Conservation (phyloP, 2,888 invertebrate species). For the Melanotus villosus region DNA sequence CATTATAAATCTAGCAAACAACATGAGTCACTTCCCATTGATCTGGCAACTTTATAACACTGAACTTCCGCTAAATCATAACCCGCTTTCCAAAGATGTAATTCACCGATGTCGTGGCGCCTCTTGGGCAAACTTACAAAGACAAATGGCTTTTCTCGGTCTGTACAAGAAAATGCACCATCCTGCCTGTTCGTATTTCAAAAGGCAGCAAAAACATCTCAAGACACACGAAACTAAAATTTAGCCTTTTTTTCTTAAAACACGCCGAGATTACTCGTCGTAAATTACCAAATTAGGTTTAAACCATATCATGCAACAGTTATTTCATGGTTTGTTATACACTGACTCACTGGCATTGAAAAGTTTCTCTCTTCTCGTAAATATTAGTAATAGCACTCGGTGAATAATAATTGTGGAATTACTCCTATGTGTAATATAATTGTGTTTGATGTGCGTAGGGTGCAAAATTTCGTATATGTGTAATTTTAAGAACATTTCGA, state of each 20-base stretch:
- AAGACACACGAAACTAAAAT: neutral
- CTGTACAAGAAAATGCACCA: neutral
- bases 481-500: too few relatives aligned
- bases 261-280: neutral
- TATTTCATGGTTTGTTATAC: neutral
- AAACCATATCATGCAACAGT: neutral
- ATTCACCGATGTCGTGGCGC: neutral
- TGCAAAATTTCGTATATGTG: too few relatives aligned
- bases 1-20: too few relatives aligned
- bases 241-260: neutral
- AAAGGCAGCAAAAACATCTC: neutral
- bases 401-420: slow-evolving; percentile 1
- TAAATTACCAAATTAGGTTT: neutral
- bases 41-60: too few relatives aligned
- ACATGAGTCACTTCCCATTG: neutral
- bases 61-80: neutral
- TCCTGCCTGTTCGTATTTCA: neutral
- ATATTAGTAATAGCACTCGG: neutral
- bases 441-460: too few relatives aligned
- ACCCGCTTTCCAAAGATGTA: neutral
- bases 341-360: neutral
- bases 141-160: slow-evolving; percentile 4
- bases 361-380: neutral
- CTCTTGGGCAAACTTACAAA: neutral
- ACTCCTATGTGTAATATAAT: neutral